Evolutionary conservation across 2,797 vertebrate species (phyloP).

Genomic region (Darevskia nairensis): DNA sequence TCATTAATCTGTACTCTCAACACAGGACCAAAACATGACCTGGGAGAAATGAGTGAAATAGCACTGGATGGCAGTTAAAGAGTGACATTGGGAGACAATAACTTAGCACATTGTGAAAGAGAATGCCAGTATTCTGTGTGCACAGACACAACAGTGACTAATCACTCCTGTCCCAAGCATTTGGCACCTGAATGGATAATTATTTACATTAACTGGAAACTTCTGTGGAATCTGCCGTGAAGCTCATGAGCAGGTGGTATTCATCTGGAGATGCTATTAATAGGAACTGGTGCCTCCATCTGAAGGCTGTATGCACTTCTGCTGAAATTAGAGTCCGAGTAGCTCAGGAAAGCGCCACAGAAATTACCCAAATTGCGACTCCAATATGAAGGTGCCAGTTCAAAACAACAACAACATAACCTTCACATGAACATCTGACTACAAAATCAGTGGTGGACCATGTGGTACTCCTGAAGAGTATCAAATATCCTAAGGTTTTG

Average conservation of each 20-base stretch:
- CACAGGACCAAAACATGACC: background rate
- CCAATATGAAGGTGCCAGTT: background rate
- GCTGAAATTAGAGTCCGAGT: background rate
- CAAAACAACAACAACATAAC: background rate
- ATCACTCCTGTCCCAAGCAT: background rate
- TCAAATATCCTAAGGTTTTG: background rate
- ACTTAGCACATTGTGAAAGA: background rate
- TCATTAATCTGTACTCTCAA: conserved; percentile 19
- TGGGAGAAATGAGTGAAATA: background rate
- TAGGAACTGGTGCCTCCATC: background rate
- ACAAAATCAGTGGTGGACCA: background rate
- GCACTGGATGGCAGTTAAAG: conserved; percentile 33
- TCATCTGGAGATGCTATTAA: background rate
- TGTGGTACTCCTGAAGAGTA: background rate
- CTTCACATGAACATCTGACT: background rate
- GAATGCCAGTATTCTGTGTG: background rate
- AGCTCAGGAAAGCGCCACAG: background rate
- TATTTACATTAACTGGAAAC: background rate
- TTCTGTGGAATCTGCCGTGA: background rate
- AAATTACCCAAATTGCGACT: background rate
- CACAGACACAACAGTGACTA: background rate
- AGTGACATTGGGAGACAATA: conserved; percentile 35
- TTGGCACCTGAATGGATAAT: background rate
- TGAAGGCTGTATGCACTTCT: background rate
- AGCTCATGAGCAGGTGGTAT: background rate